phyloP scores from a whole-genome alignment of 2,797 vertebrate species.

The Myoxocephalus aenaeus region DNA sequence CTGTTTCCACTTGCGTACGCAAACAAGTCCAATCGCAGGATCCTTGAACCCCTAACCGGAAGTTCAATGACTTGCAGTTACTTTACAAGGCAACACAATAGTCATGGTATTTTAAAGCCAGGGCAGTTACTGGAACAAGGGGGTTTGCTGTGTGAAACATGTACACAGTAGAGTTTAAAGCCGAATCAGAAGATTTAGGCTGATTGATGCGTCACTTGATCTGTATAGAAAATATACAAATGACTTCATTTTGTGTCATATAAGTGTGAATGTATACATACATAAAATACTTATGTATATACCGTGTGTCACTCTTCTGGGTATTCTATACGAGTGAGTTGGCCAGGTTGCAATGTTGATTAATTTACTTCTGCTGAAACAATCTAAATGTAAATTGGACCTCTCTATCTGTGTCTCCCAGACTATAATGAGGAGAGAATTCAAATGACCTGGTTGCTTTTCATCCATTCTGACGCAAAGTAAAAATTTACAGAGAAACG shows the following conservation, averaged over 20 bases:
- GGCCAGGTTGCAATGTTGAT: conserved; percentile 78
- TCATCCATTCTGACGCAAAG: conserved; percentile 79
- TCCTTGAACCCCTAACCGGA: neutral
- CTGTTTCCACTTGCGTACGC: no score
- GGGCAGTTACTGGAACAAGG: neutral
- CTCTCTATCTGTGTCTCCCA: conserved; percentile 86
- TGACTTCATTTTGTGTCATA: conserved; percentile 3
- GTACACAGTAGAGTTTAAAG: neutral
- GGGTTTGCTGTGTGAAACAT: neutral
- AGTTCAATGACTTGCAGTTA: neutral
- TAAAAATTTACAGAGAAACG: conserved; percentile 77
- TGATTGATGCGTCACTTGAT: conserved; percentile 1
- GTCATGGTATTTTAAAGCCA: neutral
- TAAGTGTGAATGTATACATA: conserved; percentile 21
- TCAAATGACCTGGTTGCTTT: conserved; percentile 84
- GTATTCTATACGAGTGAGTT: conserved; percentile 60
- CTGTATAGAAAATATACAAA: neutral
- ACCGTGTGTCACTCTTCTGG: conserved; percentile 56
- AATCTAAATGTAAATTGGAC: conserved; percentile 89
- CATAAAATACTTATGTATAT: conserved; percentile 24
- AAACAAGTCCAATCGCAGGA: neutral
- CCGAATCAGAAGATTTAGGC: conserved; percentile 1
- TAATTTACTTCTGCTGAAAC: conserved; percentile 87
- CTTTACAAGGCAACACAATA: neutral
- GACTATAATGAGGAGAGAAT: conserved; percentile 85